phyloP scores from a whole-genome alignment of 1,140 invertebrate species.

The Sminthurides bifidus region DNA sequence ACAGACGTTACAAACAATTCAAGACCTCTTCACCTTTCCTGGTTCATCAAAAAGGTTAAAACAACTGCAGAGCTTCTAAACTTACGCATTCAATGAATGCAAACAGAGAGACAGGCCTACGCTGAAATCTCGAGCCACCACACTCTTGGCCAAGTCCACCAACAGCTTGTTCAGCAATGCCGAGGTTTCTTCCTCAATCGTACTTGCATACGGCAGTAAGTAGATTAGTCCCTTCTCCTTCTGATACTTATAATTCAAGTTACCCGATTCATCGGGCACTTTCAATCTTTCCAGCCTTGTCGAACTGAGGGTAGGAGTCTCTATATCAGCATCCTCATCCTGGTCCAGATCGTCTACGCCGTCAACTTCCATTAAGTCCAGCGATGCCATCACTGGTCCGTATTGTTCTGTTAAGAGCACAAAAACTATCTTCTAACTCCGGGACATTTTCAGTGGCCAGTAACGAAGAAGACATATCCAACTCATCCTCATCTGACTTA shows the following conservation, averaged over 20 bases:
- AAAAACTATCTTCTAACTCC: not conserved
- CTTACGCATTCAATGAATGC: conserved; percentile 28
- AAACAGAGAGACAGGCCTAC: conserved; percentile 31
- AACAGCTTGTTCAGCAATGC: conserved; percentile 30
- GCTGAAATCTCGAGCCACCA: conserved; percentile 31
- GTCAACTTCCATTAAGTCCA: conserved; percentile 19
- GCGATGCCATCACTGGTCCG: not conserved
- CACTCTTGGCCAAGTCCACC: conserved; percentile 31
- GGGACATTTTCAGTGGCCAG: not conserved
- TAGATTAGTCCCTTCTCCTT: conserved; percentile 30
- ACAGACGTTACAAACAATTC: not conserved
- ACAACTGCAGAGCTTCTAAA: not conserved
- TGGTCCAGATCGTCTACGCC: conserved; percentile 4
- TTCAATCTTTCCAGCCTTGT: not conserved
- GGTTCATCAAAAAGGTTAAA: not conserved
- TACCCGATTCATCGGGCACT: not conserved
- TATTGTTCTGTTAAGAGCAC: not conserved
- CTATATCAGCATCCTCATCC: not conserved
- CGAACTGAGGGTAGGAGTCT: not conserved
- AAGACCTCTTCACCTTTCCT: not conserved
- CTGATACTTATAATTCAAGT: conserved; percentile 22
- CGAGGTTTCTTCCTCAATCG: conserved; percentile 28
- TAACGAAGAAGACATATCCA: not conserved
- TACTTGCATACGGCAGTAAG: conserved; percentile 32
- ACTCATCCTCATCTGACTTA: not conserved